Evolutionary conservation across 2,113 vertebrate genomes (phyloP).

Genomic region (Cryptoleucopteryx plumbea): DNA sequence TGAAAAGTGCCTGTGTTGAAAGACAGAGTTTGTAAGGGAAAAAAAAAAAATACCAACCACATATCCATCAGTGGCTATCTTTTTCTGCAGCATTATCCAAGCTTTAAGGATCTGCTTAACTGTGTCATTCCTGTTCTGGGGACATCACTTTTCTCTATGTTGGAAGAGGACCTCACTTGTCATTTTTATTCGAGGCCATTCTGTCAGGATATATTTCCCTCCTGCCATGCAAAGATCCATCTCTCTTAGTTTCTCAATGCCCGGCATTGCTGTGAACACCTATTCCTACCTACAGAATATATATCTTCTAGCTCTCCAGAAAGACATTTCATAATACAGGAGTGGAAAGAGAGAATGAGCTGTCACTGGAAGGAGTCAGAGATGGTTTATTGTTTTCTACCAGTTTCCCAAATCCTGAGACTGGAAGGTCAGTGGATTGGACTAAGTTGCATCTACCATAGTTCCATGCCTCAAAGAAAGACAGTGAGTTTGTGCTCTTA

Average conservation of each 20-base stretch:
- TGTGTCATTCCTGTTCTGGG: neutral
- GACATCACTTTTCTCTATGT: neutral
- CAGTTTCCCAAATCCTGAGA: neutral
- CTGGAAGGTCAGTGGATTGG: neutral
- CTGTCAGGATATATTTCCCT: conserved; percentile 21
- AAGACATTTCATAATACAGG: conserved; percentile 6
- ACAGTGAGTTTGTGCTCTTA: neutral
- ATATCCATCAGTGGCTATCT: neutral
- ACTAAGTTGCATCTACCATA: neutral
- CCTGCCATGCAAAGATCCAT: conserved; percentile 11
- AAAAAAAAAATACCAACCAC: neutral
- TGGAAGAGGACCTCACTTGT: conserved; percentile 13
- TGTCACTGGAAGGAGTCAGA: conserved; percentile 23
- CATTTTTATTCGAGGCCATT: conserved; percentile 24
- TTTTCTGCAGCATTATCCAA: neutral
- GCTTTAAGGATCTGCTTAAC: conserved; percentile 4
- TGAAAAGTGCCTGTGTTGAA: neutral
- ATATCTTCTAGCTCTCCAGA: conserved; percentile 6
- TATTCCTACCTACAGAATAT: neutral
- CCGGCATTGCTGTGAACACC: neutral
- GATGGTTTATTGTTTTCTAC: neutral
- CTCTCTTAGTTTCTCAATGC: conserved; percentile 8
- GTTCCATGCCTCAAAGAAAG: neutral
- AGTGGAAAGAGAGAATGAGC: conserved; percentile 24
- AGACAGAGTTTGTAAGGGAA: neutral